Evolutionary conservation across 2,888 invertebrate genomes (phyloP).

Genomic region (Pogonocherus hispidulus): DNA sequence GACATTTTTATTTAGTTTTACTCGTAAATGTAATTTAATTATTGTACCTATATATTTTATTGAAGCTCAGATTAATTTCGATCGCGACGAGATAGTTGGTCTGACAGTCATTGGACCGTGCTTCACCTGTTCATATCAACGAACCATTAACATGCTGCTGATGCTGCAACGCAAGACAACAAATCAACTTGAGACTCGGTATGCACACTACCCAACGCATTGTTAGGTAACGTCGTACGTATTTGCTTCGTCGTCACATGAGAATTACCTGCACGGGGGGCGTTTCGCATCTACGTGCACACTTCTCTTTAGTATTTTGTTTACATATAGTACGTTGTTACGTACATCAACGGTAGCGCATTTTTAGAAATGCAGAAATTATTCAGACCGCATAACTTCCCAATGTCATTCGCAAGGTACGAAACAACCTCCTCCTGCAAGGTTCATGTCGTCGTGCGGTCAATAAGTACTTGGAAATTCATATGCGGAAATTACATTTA

Average conservation of each 20-base stretch:
- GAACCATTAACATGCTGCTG: too few relatives aligned
- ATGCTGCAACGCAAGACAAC: neutral
- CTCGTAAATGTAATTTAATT: too few relatives aligned
- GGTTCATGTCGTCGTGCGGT: constrained; percentile 31
- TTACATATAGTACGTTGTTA: neutral
- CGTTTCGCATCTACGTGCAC: constrained; percentile 5
- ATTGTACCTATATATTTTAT: too few relatives aligned
- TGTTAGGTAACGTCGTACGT: constrained; percentile 5
- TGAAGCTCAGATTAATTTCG: too few relatives aligned
- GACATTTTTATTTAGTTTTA: too few relatives aligned
- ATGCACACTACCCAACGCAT: neutral
- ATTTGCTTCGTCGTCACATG: constrained; percentile 8
- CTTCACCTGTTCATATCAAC: too few relatives aligned
- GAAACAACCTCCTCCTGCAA: constrained; percentile 42
- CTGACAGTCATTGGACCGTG: too few relatives aligned
- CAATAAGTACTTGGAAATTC: constrained; percentile 7
- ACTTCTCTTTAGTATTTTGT: constrained; percentile 8
- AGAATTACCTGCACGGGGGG: too few relatives aligned
- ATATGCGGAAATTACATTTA: constrained; percentile 16
- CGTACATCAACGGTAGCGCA: neutral
- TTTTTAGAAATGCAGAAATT: constrained; percentile 41
- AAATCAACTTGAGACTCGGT: constrained; percentile 3
- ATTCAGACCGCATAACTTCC: constrained; percentile 54
- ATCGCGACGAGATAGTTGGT: too few relatives aligned
- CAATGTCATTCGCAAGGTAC: constrained; percentile 53